phyloP scores from a whole-genome alignment of 2,888 invertebrate genomes.

The Ormyrus rosae region DNA sequence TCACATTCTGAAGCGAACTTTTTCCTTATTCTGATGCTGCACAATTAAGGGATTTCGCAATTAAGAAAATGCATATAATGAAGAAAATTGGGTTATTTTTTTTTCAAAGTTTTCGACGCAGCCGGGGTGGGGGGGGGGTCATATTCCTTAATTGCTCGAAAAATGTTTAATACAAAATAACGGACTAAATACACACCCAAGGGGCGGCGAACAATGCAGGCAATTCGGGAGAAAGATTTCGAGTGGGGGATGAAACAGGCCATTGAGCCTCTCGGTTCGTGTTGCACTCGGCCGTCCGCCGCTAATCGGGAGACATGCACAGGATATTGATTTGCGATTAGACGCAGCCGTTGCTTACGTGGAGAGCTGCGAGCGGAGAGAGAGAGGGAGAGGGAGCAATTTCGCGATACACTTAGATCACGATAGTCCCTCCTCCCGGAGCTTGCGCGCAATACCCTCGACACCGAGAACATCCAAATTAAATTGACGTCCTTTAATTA shows the following conservation, averaged over 20 bases:
- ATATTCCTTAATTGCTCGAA: no score
- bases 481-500: conserved; percentile 20
- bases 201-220: no score
- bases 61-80: neutral
- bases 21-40: no score
- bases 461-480: conserved; percentile 1
- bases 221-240: no score
- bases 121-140: no score
- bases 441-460: neutral
- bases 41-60: no score
- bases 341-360: conserved; percentile 62
- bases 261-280: conserved; percentile 18
- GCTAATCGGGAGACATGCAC: conserved; percentile 52
- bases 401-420: conserved; percentile 44
- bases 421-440: conserved; percentile 21
- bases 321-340: conserved; percentile 63
- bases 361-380: conserved; percentile 17
- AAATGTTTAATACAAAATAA: no score
- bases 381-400: conserved; percentile 40
- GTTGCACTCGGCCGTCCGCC: conserved; percentile 18
- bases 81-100: neutral
- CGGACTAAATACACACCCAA: no score
- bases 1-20: no score
- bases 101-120: no score
- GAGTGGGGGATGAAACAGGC: neutral